Base-by-base conservation (phyloP, 2,888 invertebrate genomes). In the Drosophila anceps region DNA sequence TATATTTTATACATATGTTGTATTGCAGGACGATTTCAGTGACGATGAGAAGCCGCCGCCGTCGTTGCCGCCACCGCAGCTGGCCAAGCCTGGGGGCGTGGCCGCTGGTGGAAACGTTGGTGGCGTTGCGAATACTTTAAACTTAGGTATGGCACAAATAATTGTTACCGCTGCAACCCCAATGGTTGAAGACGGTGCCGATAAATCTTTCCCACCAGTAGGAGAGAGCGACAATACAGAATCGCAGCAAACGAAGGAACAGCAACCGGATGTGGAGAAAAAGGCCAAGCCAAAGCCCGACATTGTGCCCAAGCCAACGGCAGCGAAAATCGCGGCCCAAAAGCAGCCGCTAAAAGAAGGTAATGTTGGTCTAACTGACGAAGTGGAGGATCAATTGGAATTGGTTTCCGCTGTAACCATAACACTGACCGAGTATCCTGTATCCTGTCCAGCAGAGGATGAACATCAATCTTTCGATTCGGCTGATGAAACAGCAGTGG, bases 111-210 rank as follows among this genome's bases (percentile, higher is more conserved):
- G 78, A 46, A 46, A 46, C n/a, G 46, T 48, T 62, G 76, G 73
- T 79, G 48, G 76, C 65, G 57, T 41, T 60, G 64, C 63, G 76
- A 94, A 95, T 81, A 95, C 95, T 81, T 94, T 95, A 83, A 96
- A 96, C 83, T 94, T 97, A 76, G 97, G 96, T 74, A 97, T 97
- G 84, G 97, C 97, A 60, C 96, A 97, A 93, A 98, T 98, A 86
- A 97, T 98, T 69, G 98, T 98, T 92, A 98, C 98, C 53, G 98
- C 98, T 62, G 98, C 98, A 77, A 98, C 98, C 48, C 98, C 98
- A 50, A 97, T 97, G 96, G 94, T 96, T 88, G 98, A 98, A 93
- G 97, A 97, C 91, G 95, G 96, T 44, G 90, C 91, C 90, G 97
- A 97, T 82, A 96, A 95, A 91, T 95, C 95, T 39, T 97, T 97